Evolutionary conservation across 2,113 vertebrate species (phyloP), one percentile per base, ranked within the genome.

Genomic region (Antechinus flavipes): DNA sequence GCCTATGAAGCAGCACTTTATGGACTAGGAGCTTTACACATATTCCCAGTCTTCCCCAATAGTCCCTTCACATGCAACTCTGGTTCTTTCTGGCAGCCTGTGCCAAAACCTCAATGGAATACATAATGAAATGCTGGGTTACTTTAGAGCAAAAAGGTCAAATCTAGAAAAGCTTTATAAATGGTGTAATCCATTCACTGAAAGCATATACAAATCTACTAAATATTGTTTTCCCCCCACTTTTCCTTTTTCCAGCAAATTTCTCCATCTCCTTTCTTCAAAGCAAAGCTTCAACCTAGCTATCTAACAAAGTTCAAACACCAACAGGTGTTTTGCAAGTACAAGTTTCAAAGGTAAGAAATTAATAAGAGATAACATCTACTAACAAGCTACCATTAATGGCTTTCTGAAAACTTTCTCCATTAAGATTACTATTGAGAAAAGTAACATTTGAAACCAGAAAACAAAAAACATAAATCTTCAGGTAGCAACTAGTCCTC

Each of bases 71-170:
- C 95, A 55, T 94, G 91, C 97, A 97, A 89, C 94, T 90, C 61
- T 4, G 0, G 35, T 95, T 61, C 96, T 93, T 94, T 93, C 94
- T 76, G 95, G 97, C 2, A 11, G 4, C 53, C 91, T 94, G 92
- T 54, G 96, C 95, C 91, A 94, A 92, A 96, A 97, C 98, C 96
- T 97, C 92, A n/a, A 10, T 7, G 89, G 91, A 94, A 93, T 95
- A 90, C 93, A 90, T 91, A 97, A 97, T 95, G 95, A 97, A 97
- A 97, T 25, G 54, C 93, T 68, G 90, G 96, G 97, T 97, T 94
- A 95, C 97, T 98, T 97, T 50, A 95, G 94, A 91, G 54, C 97
- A 96, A 93, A 95, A 95, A 97, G 96, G 97, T 96, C 96, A 97
- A 95, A 61, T 76, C 92, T 93, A 89, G 54, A 91, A 95, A 95